Evolutionary conservation across 1,140 invertebrate genomes (phyloP), one percentile per base, ranked within the genome.

Genomic region (Drosophila gunungcola): DNA sequence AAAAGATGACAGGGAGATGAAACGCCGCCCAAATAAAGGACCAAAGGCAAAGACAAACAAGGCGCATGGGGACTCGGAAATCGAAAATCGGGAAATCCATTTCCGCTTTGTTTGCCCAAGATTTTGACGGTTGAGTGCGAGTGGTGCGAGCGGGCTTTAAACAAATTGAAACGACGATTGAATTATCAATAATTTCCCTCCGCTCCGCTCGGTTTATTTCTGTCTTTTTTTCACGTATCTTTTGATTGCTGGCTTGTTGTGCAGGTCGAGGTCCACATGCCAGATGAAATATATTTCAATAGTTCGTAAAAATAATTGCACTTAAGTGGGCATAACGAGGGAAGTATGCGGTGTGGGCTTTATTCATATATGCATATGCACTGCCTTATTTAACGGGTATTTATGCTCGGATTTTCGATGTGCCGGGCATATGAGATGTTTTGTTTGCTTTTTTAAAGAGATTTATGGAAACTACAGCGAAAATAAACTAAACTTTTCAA

Each of bases 121-220:
- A 76, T 76, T 77, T 77, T 76, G 73, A 68, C 73, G 76, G 48
- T 68, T 60, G 68, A 62, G 36, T 38, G 46, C 42, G 57, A 73
- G 56, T 67, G 55, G 11, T 16, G 63, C 9, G 3, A 7, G 5
- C 27, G 36, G 36, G 21, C 76, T 73, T 76, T 79, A 76, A 86
- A 64, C 75, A 73, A 82, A 79, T 81, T 76, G 68, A 73, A 81
- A 76, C 65, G 65, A 48, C 53, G 68, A 86, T 86, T 86, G 79
- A 80, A 86, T 86, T 86, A 78, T 72, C 78, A 80, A 67, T 80
- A 79, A 79, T 73, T 60, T 78, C 76, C 27, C 41, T 54, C 5
- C 36, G 29, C 32, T 32, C 29, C 16, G 16, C 16, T 21, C n/a
- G 9, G 49, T n/a, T 60, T 61, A 3, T 16, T 55, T 57, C 61